A percentile compares a stretch with the other conserved stretches of the same genome.
Evolutionary conservation across 64 coral and sea anemone genomes (phyloP).

Genomic region (Porites lutea): DNA sequence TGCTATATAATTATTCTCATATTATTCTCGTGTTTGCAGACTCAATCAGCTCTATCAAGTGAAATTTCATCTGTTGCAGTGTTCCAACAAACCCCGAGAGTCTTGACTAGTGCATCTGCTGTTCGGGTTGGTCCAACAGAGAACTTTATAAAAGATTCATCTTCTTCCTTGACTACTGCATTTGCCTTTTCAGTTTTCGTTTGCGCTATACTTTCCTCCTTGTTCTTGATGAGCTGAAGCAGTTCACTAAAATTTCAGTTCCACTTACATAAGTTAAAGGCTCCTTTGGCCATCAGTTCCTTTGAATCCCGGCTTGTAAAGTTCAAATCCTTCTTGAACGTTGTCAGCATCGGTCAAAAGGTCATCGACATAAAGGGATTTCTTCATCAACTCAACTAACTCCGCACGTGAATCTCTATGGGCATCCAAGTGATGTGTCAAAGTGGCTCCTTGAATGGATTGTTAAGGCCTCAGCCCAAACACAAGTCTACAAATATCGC

Average conservation of each 20-base stretch:
- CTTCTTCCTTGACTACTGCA: slow-evolving; percentile 14
- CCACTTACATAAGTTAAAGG: slow-evolving; percentile 57
- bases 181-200: background rate
- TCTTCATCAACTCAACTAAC: slow-evolving; percentile 23
- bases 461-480: too few relatives aligned
- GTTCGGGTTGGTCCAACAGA: too few relatives aligned
- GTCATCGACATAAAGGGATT: slow-evolving; percentile 33
- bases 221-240: slow-evolving; percentile 7
- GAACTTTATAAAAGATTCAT: slow-evolving; percentile 36
- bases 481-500: slow-evolving; percentile 19
- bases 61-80: slow-evolving; percentile 18
- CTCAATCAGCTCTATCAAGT: background rate
- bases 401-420: slow-evolving; percentile 21
- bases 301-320: too few relatives aligned
- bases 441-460: background rate
- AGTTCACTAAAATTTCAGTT: slow-evolving; percentile 1
- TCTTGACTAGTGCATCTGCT: slow-evolving; percentile 7
- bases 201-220: background rate
- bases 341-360: too few relatives aligned
- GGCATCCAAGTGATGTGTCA: background rate
- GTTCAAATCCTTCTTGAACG: too few relatives aligned
- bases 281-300: slow-evolving; percentile 30
- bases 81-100: background rate
- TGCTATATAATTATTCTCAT: too few relatives aligned
- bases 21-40: slow-evolving; percentile 35